These are phyloP conservation scores for Callospermophilus lateralis DNA, from an alignment of 2,113 vertebrate species.

Conservation along the genomic window DNA sequence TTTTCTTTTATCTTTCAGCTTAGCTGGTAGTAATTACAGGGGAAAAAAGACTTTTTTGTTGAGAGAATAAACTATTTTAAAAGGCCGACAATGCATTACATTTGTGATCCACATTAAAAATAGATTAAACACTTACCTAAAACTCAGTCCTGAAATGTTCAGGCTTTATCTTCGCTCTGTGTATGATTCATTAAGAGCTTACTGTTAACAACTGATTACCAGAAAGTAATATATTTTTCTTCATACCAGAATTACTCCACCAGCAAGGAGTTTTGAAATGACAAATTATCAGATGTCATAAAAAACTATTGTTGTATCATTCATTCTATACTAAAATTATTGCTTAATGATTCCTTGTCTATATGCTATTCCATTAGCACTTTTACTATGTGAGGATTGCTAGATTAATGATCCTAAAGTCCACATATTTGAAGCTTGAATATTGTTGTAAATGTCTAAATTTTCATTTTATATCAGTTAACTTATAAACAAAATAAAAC, in stretches of 20 bases:
- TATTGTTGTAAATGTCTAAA: neutral
- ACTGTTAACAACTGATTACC: neutral
- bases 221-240: conserved; percentile 19
- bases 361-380: neutral
- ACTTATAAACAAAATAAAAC: neutral
- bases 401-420: neutral
- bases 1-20: neutral
- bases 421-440: neutral
- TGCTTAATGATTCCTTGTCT: neutral
- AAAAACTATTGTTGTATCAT: neutral
- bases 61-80: neutral
- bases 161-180: conserved; percentile 39
- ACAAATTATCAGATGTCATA: neutral
- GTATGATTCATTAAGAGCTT: conserved; percentile 10
- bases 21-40: conserved; percentile 32
- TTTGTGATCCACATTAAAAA: conserved; percentile 53
- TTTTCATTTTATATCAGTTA: neutral
- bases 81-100: conserved; percentile 11
- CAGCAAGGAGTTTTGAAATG: neutral
- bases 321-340: neutral
- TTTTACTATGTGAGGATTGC: neutral
- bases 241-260: neutral
- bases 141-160: neutral
- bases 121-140: conserved; percentile 59
- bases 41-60: neutral